Evolutionary conservation across 2,797 vertebrate species (phyloP), one percentile per base, ranked within the genome.

Genomic region (Distichodus sexfasciatus): DNA sequence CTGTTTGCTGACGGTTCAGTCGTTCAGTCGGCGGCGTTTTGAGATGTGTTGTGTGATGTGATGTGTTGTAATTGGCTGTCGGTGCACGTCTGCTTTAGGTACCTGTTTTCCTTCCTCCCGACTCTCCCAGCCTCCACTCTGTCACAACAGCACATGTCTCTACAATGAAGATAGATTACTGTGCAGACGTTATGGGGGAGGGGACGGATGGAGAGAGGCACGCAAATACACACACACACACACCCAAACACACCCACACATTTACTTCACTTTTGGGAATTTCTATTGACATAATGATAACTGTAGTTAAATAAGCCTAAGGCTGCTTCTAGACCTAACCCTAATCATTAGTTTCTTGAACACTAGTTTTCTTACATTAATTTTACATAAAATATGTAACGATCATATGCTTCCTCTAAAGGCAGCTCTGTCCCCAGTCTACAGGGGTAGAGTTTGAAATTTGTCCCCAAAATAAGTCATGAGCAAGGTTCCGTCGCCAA

Each of bases 161-260:
- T 69, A 66, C 81, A 87, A 91, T 92, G 88, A 90, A 91, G 91
- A 92, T 83, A 82, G 87, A 92, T 91, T 82, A 87, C 78, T 79
- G 78, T 85, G 74, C 78, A 75, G 76, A 54, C 31, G 29, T 10
- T 6, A 36, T 61, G 63, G 17, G 66, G 17, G 17, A 43, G 38
- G 38, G 23, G 58, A 51, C 79, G 81, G 81, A 78, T 83, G 81
- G 70, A 60, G 44, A 63, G 78, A 68, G 67, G 54, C 68, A 46
- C 55, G 36, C 40, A 70, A 21, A 19, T 21, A 17, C 11, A 33
- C 14, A 62, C 19, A 1, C 35, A 28, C 19, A 58, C 38, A 61
- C 26, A 35, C 7, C n/a, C 17, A 44, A n/a, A 63, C 11, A 19
- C 41, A 60, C n/a, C n/a, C n/a, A n/a, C n/a, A n/a, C n/a, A n/a